phyloP scores from a whole-genome alignment of 1,140 invertebrate species.

The Papilio helenus region DNA sequence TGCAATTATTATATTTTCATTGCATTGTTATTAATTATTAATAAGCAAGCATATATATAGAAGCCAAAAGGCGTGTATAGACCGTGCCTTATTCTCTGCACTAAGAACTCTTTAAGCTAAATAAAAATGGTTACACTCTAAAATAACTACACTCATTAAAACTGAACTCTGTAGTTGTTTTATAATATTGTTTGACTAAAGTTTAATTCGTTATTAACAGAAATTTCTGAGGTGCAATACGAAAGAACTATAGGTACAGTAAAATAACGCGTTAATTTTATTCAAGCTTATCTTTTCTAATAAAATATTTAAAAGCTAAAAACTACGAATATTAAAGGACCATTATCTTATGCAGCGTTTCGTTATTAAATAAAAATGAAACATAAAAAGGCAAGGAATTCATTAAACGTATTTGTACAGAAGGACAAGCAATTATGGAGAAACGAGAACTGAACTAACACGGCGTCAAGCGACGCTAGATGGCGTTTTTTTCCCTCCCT shows the following conservation, averaged over 20 bases:
- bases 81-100: no score
- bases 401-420: slow-evolving; percentile 35
- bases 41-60: not conserved
- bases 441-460: slow-evolving; percentile 34
- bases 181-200: no score
- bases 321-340: slow-evolving; percentile 19
- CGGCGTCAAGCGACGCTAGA: not conserved
- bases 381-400: slow-evolving; percentile 27
- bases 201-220: no score
- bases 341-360: slow-evolving; percentile 22
- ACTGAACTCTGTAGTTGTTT: no score
- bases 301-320: slow-evolving; percentile 9
- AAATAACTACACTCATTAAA: no score
- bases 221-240: no score
- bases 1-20: slow-evolving; percentile 42
- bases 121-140: no score
- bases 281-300: not conserved
- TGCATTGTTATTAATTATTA: not conserved
- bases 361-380: slow-evolving; percentile 33
- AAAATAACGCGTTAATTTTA: not conserved
- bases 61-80: no score
- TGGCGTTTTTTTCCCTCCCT: slow-evolving; percentile 18
- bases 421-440: slow-evolving; percentile 36
- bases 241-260: not conserved
- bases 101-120: no score